Evolutionary conservation across 2,113 vertebrate species (phyloP).

Genomic region (Arenaria interpres): DNA sequence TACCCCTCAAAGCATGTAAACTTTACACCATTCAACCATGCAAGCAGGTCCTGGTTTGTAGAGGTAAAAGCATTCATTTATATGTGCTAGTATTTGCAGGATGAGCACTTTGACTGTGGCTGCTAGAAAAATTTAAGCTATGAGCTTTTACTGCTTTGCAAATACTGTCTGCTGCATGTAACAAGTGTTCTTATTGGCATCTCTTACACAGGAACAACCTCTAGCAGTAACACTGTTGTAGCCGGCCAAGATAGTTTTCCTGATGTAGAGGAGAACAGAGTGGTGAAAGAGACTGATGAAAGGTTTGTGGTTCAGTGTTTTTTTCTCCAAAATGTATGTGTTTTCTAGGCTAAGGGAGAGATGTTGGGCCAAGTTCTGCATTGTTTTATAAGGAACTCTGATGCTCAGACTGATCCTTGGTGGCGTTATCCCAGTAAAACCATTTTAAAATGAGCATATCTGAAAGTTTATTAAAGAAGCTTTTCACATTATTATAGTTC

Average conservation of each 20-base stretch:
- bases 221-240: conserved; percentile 96
- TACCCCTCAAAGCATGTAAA: neutral
- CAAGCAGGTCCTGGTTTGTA: neutral
- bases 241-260: conserved; percentile 91
- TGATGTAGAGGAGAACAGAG: conserved; percentile 88
- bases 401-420: neutral
- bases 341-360: neutral
- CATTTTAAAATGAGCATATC: neutral
- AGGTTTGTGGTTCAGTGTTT: conserved; percentile 76
- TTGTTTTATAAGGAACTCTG: neutral
- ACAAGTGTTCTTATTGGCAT: neutral
- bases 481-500: neutral
- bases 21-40: neutral
- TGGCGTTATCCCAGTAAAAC: neutral
- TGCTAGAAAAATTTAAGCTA: neutral
- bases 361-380: neutral
- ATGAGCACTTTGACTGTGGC: neutral
- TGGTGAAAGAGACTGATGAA: conserved; percentile 88
- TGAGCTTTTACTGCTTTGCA: neutral
- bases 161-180: neutral
- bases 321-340: neutral
- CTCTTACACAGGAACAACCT: conserved; percentile 86
- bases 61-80: neutral
- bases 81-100: neutral
- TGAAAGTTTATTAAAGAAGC: neutral